Base-by-base conservation (phyloP, 1,140 invertebrate genomes). In the Elymnias hypermnestra region DNA sequence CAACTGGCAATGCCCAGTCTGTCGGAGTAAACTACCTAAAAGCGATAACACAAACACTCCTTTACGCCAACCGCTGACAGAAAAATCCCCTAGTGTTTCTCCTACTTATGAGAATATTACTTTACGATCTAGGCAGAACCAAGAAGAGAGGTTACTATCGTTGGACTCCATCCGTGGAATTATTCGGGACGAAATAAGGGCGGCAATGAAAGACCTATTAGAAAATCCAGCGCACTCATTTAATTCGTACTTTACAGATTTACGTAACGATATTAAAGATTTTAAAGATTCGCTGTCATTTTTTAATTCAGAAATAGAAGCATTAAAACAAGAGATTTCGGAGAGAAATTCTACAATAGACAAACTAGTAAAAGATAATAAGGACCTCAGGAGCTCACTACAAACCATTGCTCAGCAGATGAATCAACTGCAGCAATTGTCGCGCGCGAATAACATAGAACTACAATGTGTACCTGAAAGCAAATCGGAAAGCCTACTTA, bases 401-500 rank as follows among this genome's bases (percentile, higher is more conserved):
- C 21, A 22, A 5, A 8, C 21, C 21, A 8, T 22, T 5, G 8
- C 21, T 8, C 21, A 22, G 8, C 21, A 17, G 3, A 15, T 36
- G 2, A 17, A 10, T 22, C n/a, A 12, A 9, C 8, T 39, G 17
- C 9, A 39, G 8, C 36, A 40, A 41, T 8, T 26, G 4, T 23
- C 38, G 10, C 21, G 38, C 2, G n/a, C n/a, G 7, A 41, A 41
- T 41, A 41, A 41, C n/a, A 15, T 40, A n/a, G 35, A 37, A 18
- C n/a, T n/a, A n/a, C n/a, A n/a, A n/a, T n/a, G n/a, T n/a, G n/a
- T n/a, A n/a, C n/a, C n/a, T n/a, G n/a, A 37, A 18, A 37, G 35
- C 12, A 37, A 37, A 18, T 6, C 14, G 6, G 35, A 37, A 18
- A 37, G 19, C 12, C 12, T 37, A n/a, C 13, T 18, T 7, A 14